phyloP scores from a whole-genome alignment of 92 coral and sea anemone genomes.

The Bergia sp. region DNA sequence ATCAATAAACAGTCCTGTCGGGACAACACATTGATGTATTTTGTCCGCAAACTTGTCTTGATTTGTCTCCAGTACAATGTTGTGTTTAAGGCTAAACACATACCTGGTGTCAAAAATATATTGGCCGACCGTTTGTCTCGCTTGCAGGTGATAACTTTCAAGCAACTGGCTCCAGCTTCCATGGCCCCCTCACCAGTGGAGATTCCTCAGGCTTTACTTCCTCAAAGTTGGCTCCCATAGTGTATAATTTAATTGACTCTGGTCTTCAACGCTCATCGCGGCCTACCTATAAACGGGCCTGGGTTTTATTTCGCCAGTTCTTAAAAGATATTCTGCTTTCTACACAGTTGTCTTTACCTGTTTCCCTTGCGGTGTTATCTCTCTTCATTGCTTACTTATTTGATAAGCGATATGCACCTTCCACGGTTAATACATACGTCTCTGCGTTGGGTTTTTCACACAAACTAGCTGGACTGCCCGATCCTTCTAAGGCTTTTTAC shows the following conservation, averaged over 20 bases:
- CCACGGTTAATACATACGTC: slow-evolving; percentile 61
- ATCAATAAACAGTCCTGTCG: slow-evolving; percentile 44
- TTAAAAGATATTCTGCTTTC: too few species aligned
- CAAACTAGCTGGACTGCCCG: slow-evolving; percentile 52
- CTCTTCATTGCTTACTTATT: slow-evolving; percentile 55
- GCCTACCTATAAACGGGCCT: too few species aligned
- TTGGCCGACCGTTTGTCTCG: slow-evolving; percentile 41
- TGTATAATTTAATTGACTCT: too few species aligned
- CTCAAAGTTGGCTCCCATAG: too few species aligned
- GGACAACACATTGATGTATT: slow-evolving; percentile 9
- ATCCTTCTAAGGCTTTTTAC: slow-evolving; percentile 61
- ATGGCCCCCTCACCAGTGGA: too few species aligned
- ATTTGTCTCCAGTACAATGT: slow-evolving; percentile 28
- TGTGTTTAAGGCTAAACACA: slow-evolving; percentile 42
- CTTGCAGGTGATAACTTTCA: too few species aligned
- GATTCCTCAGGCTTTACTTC: too few species aligned
- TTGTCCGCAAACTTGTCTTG: slow-evolving; percentile 24
- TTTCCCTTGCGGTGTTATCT: slow-evolving; percentile 46
- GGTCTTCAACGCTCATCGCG: too few species aligned
- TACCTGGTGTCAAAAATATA: slow-evolving; percentile 6
- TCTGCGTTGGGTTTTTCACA: slow-evolving; percentile 67
- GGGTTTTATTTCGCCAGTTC: too few species aligned
- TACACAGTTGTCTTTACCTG: slow-evolving; percentile 40
- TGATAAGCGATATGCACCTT: slow-evolving; percentile 45
- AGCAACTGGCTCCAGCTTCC: too few species aligned